A percentile compares a stretch with the other conserved stretches of the same genome.
Evolutionary conservation across 2,888 invertebrate species (phyloP).

Genomic region (Esperia sulphurella): DNA sequence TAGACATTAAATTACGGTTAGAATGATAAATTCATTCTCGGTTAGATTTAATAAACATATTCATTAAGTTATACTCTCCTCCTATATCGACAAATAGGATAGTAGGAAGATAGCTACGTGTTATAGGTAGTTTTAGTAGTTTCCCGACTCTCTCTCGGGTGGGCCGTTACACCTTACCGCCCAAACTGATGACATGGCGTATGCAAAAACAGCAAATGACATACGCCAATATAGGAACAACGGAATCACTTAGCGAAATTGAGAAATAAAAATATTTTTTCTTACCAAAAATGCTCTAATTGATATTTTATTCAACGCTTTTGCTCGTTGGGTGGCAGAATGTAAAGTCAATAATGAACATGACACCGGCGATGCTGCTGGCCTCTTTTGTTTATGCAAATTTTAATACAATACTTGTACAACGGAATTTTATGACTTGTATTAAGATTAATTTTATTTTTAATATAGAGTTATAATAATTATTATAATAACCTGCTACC

Average conservation of each 20-base stretch:
- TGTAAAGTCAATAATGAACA: slow-evolving; percentile 59
- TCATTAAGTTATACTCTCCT: too few species aligned
- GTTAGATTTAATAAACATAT: too few species aligned
- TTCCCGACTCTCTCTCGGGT: too few species aligned
- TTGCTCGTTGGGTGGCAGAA: slow-evolving; percentile 68
- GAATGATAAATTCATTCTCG: too few species aligned
- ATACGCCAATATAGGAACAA: slow-evolving; percentile 55
- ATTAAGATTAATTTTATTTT: not conserved
- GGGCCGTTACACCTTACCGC: too few species aligned
- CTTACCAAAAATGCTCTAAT: slow-evolving; percentile 65
- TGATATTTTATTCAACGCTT: slow-evolving; percentile 74
- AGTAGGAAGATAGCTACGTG: too few species aligned
- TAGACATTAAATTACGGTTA: too few species aligned
- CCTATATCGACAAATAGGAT: too few species aligned
- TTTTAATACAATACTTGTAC: slow-evolving; percentile 26
- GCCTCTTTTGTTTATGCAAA: slow-evolving; percentile 41
- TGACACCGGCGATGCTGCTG: slow-evolving; percentile 49
- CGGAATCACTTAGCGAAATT: slow-evolving; percentile 71
- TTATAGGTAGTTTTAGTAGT: too few species aligned
- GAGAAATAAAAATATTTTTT: slow-evolving; percentile 69
- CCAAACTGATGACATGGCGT: slow-evolving; percentile 56
- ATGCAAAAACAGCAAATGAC: slow-evolving; percentile 73
- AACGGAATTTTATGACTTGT: not conserved
- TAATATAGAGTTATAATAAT: slow-evolving; percentile 2
- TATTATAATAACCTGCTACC: not conserved